Conservation (phyloP, 2,113 vertebrate genomes). For the Bostrychus sinensis region DNA sequence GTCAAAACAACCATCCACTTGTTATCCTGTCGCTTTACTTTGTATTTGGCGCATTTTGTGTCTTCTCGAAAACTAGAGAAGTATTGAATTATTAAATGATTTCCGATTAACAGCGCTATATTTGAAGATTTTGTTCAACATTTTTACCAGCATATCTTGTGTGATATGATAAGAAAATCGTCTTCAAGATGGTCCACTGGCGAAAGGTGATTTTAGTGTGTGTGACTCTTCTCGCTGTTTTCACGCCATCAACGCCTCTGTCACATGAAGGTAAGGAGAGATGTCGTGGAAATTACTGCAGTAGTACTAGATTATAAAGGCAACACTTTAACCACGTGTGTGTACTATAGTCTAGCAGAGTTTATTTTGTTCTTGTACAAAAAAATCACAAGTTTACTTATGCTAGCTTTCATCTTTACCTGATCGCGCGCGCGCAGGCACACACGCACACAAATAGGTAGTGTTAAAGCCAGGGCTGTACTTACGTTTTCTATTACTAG, state of each 20-base stretch:
- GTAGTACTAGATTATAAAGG: neutral
- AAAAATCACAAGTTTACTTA: too few relatives aligned
- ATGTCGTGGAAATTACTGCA: neutral
- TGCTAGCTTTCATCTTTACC: too few relatives aligned
- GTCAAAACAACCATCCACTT: slow-evolving; percentile 60
- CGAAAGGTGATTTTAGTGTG: slow-evolving; percentile 51
- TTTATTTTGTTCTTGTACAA: too few relatives aligned
- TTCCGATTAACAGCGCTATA: neutral
- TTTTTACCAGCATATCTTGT: too few relatives aligned
- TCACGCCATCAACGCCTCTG: slow-evolving; percentile 45
- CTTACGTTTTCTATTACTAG: too few relatives aligned
- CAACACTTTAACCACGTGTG: too few relatives aligned
- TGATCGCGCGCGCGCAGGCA: too few relatives aligned
- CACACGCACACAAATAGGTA: too few relatives aligned
- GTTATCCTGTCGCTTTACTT: slow-evolving; percentile 38
- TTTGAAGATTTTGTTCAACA: neutral
- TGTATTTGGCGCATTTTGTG: slow-evolving; percentile 37
- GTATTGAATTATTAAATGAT: neutral
- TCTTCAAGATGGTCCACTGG: slow-evolving; percentile 59
- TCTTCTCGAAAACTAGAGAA: neutral
- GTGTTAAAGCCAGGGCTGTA: too few relatives aligned
- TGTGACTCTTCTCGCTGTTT: slow-evolving; percentile 46
- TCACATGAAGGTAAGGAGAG: slow-evolving; percentile 73
- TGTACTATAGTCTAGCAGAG: too few relatives aligned
- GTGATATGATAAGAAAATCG: slow-evolving; percentile 36